Percentiles rank a stretch among this genome's conserved stretches.
phyloP scores from a whole-genome alignment of 2,113 vertebrate genomes.

The Proteles cristata region DNA sequence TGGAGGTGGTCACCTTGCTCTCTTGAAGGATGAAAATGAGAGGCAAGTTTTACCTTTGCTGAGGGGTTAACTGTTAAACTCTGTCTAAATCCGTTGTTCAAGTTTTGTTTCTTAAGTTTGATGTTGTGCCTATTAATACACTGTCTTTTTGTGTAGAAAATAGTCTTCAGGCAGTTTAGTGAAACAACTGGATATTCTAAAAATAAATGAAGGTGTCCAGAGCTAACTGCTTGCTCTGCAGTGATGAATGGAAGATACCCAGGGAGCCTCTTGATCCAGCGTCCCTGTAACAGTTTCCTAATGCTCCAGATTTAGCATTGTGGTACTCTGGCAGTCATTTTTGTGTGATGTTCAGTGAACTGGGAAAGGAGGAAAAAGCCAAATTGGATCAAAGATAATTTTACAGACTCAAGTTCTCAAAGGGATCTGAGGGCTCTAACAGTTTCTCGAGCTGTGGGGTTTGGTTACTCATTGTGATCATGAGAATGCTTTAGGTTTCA shows the following conservation, averaged over 20 bases:
- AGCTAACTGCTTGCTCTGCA: background rate
- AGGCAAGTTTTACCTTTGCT: background rate
- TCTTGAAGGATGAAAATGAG: background rate
- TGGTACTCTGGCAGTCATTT: background rate
- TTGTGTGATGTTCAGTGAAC: conserved; percentile 50
- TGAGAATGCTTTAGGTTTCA: conserved; percentile 34
- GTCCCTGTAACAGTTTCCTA: background rate
- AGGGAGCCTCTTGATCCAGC: background rate
- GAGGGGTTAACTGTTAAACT: background rate
- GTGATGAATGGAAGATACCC: background rate
- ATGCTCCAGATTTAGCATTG: background rate
- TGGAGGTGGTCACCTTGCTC: background rate
- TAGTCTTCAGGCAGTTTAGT: background rate
- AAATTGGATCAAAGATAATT: conserved; percentile 60
- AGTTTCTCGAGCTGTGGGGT: conserved; percentile 40
- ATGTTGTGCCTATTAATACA: background rate
- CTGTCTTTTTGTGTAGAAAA: background rate
- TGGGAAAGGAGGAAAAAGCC: conserved; percentile 53
- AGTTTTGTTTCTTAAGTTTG: background rate
- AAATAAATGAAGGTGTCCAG: background rate
- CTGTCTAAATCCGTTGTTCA: background rate
- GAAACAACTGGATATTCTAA: background rate
- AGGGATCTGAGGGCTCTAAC: background rate
- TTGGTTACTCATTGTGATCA: conserved; percentile 46
- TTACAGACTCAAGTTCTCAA: conserved; percentile 49